Percentiles rank a stretch among this genome's conserved stretches.
phyloP scores from a whole-genome alignment of 2,888 invertebrate genomes.

The Xiphydria camelus region DNA sequence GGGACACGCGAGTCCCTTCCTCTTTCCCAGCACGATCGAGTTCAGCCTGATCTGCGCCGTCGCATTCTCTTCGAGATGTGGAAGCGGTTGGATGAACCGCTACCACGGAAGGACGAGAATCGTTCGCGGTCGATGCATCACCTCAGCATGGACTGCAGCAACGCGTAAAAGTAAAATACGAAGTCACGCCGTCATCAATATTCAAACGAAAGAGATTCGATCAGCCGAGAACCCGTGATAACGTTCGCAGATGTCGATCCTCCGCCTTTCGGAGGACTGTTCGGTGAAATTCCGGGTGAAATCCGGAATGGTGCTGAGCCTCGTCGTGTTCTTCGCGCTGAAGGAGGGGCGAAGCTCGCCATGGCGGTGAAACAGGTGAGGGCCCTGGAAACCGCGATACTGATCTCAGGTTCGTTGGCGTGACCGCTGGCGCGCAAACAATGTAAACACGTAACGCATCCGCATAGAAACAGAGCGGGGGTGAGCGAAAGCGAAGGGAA shows the following conservation, averaged over 20 bases:
- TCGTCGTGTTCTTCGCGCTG: slow-evolving; percentile 89
- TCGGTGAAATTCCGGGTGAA: slow-evolving; percentile 73
- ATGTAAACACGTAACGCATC: no score
- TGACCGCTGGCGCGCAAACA: no score
- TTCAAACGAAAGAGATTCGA: no score
- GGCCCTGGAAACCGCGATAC: slow-evolving; percentile 45
- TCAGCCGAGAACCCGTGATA: no score
- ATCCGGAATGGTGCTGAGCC: slow-evolving; percentile 80
- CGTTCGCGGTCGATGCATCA: slow-evolving; percentile 43
- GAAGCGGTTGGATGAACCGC: slow-evolving; percentile 74
- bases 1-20: slow-evolving; percentile 76
- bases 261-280: slow-evolving; percentile 66
- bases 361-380: slow-evolving; percentile 52
- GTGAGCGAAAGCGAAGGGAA: no score
- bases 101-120: slow-evolving; percentile 59
- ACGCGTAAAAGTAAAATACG: slow-evolving; percentile 69
- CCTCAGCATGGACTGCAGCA: slow-evolving; percentile 74
- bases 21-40: slow-evolving; percentile 89
- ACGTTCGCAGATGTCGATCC: no score
- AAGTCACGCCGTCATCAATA: no score
- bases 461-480: no score
- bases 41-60: slow-evolving; percentile 91
- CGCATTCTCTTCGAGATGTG: slow-evolving; percentile 88
- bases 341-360: slow-evolving; percentile 60
- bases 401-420: slow-evolving; percentile 36